A percentile compares a stretch with the other conserved stretches of the same genome.
Evolutionary conservation across 2,797 vertebrate genomes (phyloP).

Genomic region (Anas capensis): DNA sequence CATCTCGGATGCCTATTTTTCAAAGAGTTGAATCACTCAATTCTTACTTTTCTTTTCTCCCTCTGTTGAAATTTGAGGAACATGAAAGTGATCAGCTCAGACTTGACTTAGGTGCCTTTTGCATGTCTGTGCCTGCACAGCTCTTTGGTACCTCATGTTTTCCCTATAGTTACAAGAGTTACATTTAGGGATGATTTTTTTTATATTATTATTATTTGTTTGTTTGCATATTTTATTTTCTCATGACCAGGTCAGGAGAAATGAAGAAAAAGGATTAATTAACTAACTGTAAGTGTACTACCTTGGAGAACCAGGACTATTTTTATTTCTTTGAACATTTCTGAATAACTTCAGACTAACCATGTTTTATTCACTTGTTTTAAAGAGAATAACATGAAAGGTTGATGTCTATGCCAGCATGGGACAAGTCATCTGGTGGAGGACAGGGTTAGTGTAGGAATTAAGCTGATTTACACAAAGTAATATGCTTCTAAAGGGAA

Average conservation of each 20-base stretch:
- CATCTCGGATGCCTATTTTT: not conserved
- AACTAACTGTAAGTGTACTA: not conserved
- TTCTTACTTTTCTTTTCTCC: not conserved
- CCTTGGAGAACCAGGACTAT: not conserved
- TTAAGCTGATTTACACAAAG: not conserved
- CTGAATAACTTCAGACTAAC: not conserved
- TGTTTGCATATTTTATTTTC: not conserved
- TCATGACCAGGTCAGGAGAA: not conserved
- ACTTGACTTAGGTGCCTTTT: not conserved
- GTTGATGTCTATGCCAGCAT: not conserved
- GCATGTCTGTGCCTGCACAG: fast-evolving
- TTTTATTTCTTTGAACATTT: not conserved
- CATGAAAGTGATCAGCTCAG: not conserved
- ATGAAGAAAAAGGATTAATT: not conserved
- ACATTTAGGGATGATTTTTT: not conserved
- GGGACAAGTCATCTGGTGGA: not conserved
- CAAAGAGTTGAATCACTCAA: not conserved
- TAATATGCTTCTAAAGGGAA: not conserved
- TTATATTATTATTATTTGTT: too few relatives aligned
- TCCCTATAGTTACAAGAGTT: not conserved
- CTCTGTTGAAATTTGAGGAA: not conserved
- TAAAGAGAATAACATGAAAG: not conserved
- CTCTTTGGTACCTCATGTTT: not conserved
- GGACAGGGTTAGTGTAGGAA: not conserved
- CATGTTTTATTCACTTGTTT: not conserved